Percentiles rank a stretch among this genome's conserved stretches.
Conservation (phyloP, 1,140 invertebrate genomes). For the Telenomus remus region DNA sequence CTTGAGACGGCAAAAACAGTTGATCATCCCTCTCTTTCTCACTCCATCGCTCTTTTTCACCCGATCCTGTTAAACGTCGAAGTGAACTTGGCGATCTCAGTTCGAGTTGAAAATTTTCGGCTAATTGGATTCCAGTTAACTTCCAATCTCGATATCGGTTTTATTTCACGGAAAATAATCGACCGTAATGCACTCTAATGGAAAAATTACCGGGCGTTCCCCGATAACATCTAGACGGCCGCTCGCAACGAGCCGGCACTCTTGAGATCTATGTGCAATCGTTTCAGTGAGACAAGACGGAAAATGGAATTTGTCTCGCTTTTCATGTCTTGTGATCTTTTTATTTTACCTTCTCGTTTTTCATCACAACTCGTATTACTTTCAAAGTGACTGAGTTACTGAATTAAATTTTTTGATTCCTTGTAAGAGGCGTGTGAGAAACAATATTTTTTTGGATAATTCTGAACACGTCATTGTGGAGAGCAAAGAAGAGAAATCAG, state of each 20-base stretch:
- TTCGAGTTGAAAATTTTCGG: background rate
- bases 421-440: no score
- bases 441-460: no score
- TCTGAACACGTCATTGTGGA: no score
- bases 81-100: background rate
- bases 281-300: constrained; percentile 1
- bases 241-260: background rate
- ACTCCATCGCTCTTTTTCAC: background rate
- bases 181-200: constrained; percentile 22
- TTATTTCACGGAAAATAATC: constrained; percentile 17
- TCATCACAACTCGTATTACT: no score
- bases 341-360: no score
- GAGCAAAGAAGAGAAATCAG: no score
- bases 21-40: background rate
- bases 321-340: background rate
- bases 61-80: background rate
- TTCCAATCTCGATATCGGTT: constrained; percentile 15
- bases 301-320: constrained; percentile 21
- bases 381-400: no score
- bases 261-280: constrained; percentile 10
- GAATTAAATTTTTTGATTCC: no score
- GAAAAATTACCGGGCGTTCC: constrained; percentile 27
- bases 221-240: constrained; percentile 21
- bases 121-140: constrained; percentile 14
- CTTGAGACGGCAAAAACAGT: background rate